Conservation (phyloP, 2,888 invertebrate genomes). For the Agrochola macilenta region DNA sequence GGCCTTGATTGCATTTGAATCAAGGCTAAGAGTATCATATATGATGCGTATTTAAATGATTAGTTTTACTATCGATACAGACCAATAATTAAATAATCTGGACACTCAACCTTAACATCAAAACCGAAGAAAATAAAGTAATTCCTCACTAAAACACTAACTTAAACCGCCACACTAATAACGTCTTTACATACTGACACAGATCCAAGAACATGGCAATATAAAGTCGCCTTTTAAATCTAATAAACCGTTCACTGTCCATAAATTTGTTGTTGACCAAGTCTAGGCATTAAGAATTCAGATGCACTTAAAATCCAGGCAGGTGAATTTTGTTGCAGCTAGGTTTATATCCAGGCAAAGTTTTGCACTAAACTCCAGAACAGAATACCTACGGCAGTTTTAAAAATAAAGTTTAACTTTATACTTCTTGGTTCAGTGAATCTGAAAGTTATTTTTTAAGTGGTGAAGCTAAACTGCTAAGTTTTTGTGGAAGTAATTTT, state of each 20-base stretch:
- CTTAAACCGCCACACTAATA: neutral
- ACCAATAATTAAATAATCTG: neutral
- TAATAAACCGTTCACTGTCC: constrained; percentile 55
- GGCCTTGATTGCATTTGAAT: neutral
- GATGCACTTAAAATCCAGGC: constrained; percentile 66
- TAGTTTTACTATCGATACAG: neutral
- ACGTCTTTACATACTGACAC: neutral
- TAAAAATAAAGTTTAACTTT: constrained; percentile 57
- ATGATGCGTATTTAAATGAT: neutral
- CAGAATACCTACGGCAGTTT: constrained; percentile 52
- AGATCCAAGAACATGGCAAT: neutral
- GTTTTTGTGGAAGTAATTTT: constrained; percentile 43
- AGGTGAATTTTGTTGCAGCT: constrained; percentile 49
- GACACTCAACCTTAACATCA: neutral
- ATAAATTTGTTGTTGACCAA: constrained; percentile 62
- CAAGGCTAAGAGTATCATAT: neutral
- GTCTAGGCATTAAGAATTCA: constrained; percentile 64
- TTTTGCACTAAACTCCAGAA: constrained; percentile 50
- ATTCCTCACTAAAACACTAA: neutral
- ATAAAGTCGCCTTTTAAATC: constrained; percentile 35
- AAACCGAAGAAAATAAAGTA: neutral
- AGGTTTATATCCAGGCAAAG: constrained; percentile 52
- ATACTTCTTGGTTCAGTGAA: constrained; percentile 59
- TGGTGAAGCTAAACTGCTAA: constrained; percentile 40
- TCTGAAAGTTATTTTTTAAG: constrained; percentile 60